Percentiles rank a stretch among this genome's conserved stretches.
These are phyloP conservation scores for Apaloderma vittatum DNA, from an alignment of 2,113 vertebrate genomes.

Conservation along the genomic window DNA sequence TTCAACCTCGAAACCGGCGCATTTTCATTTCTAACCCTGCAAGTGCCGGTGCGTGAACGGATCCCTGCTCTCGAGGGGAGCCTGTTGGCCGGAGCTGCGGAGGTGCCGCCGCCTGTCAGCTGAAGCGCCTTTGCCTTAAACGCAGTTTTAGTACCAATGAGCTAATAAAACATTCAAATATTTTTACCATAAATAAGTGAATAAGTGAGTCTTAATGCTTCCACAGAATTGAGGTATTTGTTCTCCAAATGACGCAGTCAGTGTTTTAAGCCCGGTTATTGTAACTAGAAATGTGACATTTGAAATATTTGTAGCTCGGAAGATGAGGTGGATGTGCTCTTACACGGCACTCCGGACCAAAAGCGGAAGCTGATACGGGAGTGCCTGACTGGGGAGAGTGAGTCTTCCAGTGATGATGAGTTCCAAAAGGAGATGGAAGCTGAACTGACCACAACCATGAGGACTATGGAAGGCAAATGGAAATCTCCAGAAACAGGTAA, in stretches of 20 bases:
- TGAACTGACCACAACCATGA: conserved; percentile 90
- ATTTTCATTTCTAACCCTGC: rapidly evolving
- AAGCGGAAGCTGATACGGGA: conserved; percentile 95
- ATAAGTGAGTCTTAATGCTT: not conserved
- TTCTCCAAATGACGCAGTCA: rapidly evolving
- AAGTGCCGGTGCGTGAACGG: rapidly evolving
- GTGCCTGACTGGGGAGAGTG: conserved; percentile 95
- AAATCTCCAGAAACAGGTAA: conserved; percentile 71
- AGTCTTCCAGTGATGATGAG: conserved; percentile 94
- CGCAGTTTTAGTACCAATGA: rapidly evolving
- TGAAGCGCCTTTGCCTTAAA: not conserved
- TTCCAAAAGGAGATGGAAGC: conserved; percentile 99
- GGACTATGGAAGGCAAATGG: conserved; percentile 88
- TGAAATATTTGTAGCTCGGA: conserved; percentile 85
- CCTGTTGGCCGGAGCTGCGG: not conserved
- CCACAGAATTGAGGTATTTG: rapidly evolving
- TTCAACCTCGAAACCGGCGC: rapidly evolving
- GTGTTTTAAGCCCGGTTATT: too few species aligned
- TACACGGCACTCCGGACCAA: conserved; percentile 92
- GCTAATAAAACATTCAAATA: not conserved
- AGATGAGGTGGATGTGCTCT: conserved; percentile 93
- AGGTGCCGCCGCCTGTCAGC: not conserved
- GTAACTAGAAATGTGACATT: not conserved
- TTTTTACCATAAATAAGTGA: rapidly evolving
- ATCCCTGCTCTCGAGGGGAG: rapidly evolving